A percentile compares a stretch with the other conserved stretches of the same genome.
Evolutionary conservation across 2,113 vertebrate species (phyloP).

Genomic region (Tretioscincus oriximinensis): DNA sequence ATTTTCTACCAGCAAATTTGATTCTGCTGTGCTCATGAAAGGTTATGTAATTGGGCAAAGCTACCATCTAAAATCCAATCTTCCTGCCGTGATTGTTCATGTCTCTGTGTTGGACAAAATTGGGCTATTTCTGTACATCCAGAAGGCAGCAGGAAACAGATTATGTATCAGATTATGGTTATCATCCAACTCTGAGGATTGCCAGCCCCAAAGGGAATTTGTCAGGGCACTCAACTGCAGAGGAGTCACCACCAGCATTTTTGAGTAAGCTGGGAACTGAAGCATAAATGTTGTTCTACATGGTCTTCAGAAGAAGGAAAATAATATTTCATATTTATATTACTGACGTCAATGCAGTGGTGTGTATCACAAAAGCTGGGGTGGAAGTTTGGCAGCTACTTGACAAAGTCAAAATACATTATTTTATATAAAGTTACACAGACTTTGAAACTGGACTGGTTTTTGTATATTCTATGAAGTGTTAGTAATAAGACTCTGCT

Average conservation of each 20-base stretch:
- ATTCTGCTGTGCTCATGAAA: background rate
- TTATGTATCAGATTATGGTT: slow-evolving; percentile 14
- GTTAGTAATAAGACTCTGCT: background rate
- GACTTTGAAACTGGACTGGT: background rate
- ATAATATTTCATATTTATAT: background rate
- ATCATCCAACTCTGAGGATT: slow-evolving; percentile 36
- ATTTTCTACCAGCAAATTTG: background rate
- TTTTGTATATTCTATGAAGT: background rate
- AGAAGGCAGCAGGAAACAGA: slow-evolving; percentile 35
- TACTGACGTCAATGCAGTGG: background rate
- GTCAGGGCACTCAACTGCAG: slow-evolving; percentile 46
- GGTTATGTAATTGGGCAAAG: background rate
- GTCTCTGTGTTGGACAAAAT: background rate
- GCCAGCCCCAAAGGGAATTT: slow-evolving; percentile 32
- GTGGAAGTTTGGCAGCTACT: slow-evolving; percentile 9
- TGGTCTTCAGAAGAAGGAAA: slow-evolving; percentile 21
- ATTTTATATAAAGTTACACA: background rate
- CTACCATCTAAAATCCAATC: accelerated
- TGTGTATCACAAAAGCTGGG: background rate
- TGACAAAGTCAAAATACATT: background rate
- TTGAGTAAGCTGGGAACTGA: slow-evolving; percentile 43
- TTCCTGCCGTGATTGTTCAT: background rate
- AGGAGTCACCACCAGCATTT: slow-evolving; percentile 20
- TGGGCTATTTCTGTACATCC: background rate
- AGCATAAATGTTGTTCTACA: background rate